These are phyloP conservation scores for Heliconius melpomene DNA, from an alignment of 1,140 invertebrate species.

Conservation along the genomic window DNA sequence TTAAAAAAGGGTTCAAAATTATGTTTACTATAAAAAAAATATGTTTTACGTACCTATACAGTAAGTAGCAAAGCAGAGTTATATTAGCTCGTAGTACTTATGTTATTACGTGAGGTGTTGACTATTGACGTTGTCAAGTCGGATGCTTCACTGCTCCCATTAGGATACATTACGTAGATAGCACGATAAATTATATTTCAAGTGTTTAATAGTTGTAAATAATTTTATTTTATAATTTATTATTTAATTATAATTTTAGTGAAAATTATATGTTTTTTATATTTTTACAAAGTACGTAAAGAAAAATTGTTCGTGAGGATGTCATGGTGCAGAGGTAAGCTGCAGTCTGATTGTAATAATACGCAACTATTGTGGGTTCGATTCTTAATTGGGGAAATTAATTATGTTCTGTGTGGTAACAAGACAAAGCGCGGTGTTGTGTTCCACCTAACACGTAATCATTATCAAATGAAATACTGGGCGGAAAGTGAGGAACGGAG, in stretches of 20 bases:
- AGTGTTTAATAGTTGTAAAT: background rate
- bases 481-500: too few species aligned
- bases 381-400: too few species aligned
- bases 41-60: too few species aligned
- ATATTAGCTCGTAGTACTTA: background rate
- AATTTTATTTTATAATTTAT: background rate
- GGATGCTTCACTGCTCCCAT: background rate
- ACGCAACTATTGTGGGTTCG: too few species aligned
- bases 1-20: too few species aligned
- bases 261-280: background rate
- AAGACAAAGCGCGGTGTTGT: too few species aligned
- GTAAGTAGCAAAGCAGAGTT: background rate
- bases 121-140: background rate
- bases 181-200: background rate
- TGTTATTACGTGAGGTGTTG: background rate
- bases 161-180: background rate
- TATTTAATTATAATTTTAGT: background rate
- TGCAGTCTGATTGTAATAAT: too few species aligned
- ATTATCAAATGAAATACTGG: too few species aligned
- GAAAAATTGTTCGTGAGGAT: background rate
- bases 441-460: too few species aligned
- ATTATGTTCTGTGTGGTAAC: too few species aligned
- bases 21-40: too few species aligned
- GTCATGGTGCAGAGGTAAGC: background rate
- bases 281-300: too few species aligned